Conservation (phyloP, 2,113 vertebrate species). For the Prunella himalayana region DNA sequence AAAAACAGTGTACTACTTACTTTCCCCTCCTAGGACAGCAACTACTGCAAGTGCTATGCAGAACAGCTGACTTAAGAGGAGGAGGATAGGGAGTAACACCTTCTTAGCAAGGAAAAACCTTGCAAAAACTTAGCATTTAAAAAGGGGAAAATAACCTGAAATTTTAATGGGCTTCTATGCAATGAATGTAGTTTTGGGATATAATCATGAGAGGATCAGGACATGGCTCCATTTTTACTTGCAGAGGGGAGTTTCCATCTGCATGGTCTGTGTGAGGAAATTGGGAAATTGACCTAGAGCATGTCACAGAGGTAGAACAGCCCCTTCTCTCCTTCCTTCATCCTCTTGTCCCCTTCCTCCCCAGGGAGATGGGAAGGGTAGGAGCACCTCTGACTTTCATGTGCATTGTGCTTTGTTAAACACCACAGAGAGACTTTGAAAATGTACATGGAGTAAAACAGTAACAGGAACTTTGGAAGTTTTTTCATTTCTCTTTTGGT, state of each 20-base stretch:
- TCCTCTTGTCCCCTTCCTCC: not conserved
- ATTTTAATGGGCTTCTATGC: not conserved
- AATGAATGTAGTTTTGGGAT: not conserved
- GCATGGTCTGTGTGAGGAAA: not conserved
- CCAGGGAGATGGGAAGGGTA: not conserved
- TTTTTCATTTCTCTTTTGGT: not conserved
- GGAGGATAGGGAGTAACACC: not conserved
- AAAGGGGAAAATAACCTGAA: not conserved
- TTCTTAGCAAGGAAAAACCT: not conserved
- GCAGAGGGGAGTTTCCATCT: not conserved
- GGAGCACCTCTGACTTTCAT: not conserved
- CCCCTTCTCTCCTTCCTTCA: not conserved
- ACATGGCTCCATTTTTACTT: not conserved
- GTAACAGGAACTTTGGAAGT: not conserved
- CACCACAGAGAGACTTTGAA: not conserved
- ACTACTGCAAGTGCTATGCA: not conserved
- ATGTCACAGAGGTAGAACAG: not conserved
- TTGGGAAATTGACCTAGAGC: not conserved
- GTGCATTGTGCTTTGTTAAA: not conserved
- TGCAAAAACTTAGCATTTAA: not conserved
- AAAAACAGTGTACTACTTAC: not conserved
- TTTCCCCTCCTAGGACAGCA: not conserved
- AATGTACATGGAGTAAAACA: not conserved
- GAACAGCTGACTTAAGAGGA: not conserved
- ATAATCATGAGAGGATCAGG: not conserved